A percentile compares a stretch with the other conserved stretches of the same genome.
phyloP scores from a whole-genome alignment of 37 sponge, comb jelly and placozoan genomes.

The Cliona cf. orientalis region DNA sequence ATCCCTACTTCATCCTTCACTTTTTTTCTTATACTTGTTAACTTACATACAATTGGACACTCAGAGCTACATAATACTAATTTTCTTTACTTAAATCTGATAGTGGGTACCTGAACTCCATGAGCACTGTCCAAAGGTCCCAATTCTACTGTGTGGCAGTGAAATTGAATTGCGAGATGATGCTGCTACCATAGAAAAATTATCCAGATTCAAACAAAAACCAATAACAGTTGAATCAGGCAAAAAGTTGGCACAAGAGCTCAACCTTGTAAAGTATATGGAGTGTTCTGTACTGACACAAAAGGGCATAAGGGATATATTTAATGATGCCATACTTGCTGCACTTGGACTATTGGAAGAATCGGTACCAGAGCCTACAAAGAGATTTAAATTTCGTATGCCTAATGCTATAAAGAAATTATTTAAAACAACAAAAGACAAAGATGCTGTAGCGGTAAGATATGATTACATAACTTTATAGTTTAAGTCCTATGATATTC shows the following conservation, averaged over 20 bases:
- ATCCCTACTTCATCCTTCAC: too few relatives aligned
- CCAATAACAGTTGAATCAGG: slow-evolving; percentile 87
- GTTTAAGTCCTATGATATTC: too few relatives aligned
- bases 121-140: slow-evolving; percentile 89
- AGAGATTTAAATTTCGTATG: too few relatives aligned
- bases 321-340: slow-evolving; percentile 98
- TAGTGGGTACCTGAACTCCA: slow-evolving; percentile 94
- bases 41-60: too few relatives aligned
- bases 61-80: too few relatives aligned
- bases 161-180: slow-evolving; percentile 97
- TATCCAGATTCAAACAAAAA: slow-evolving; percentile 91
- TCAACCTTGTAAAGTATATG: slow-evolving; percentile 95
- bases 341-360: slow-evolving; percentile 98
- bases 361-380: too few relatives aligned
- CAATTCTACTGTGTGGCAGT: slow-evolving; percentile 87
- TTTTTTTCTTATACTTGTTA: too few relatives aligned
- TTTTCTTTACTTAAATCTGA: too few relatives aligned
- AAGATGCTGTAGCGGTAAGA: too few relatives aligned
- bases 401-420: too few relatives aligned
- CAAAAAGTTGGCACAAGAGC: slow-evolving; percentile 89
- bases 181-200: slow-evolving; percentile 88
- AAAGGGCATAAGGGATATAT: slow-evolving; percentile 97
- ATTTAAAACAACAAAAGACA: too few relatives aligned
- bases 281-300: slow-evolving; percentile 99
- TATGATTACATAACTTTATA: too few relatives aligned